phyloP scores from a whole-genome alignment of 2,113 vertebrate species.

The Oncorhynchus clarkii region DNA sequence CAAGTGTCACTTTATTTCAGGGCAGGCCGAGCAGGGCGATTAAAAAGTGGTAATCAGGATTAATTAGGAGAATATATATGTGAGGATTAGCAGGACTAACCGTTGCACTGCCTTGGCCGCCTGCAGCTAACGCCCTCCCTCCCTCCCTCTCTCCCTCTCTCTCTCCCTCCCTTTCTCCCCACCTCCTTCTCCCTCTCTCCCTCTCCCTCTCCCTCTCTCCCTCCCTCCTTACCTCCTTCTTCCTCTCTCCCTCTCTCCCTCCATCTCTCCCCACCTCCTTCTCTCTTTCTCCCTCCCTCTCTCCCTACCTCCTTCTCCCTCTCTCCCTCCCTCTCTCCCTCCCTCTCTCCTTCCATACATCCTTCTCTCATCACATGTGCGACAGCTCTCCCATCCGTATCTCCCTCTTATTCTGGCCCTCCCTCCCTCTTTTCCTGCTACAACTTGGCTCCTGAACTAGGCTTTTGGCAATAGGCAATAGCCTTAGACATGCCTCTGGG shows the following conservation, averaged over 20 bases:
- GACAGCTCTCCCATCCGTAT: neutral
- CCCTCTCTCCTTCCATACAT: neutral
- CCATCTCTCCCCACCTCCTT: neutral
- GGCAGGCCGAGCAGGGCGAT: conserved; percentile 66
- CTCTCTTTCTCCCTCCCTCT: neutral
- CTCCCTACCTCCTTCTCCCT: neutral
- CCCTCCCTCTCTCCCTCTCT: conserved; percentile 32
- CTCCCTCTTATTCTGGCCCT: neutral
- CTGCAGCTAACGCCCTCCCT: conserved; percentile 37
- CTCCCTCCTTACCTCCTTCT: too few species aligned
- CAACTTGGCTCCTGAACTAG: neutral
- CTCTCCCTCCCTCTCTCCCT: conserved; percentile 28
- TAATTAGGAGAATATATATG: conserved; percentile 77
- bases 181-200: conserved; percentile 14
- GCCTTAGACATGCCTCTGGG: neutral
- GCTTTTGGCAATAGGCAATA: neutral
- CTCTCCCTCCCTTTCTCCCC: neutral
- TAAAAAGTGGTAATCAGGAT: conserved; percentile 77
- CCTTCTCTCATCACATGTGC: neutral
- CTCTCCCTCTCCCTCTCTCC: conserved; percentile 4
- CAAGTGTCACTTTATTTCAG: conserved; percentile 75
- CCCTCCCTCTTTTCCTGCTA: neutral
- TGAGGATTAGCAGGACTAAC: conserved; percentile 73
- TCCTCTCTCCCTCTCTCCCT: conserved; percentile 28
- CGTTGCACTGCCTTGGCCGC: conserved; percentile 22